A percentile compares a stretch with the other conserved stretches of the same genome.
These are phyloP conservation scores for Allobates femoralis DNA, from an alignment of 2,797 vertebrate species.

Conservation along the genomic window DNA sequence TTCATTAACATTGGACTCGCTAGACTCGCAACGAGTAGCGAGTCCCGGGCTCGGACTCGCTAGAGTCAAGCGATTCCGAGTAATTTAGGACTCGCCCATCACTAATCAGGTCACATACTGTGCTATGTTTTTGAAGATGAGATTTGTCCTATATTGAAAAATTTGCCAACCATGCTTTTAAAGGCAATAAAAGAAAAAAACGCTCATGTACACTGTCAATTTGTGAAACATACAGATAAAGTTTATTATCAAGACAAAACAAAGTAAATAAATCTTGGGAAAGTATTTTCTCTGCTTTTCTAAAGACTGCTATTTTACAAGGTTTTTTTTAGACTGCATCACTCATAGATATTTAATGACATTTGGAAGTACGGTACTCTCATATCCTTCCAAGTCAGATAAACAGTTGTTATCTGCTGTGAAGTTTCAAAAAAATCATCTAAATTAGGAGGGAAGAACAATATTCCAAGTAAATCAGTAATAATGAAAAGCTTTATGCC, in stretches of 20 bases:
- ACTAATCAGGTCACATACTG: too few relatives aligned
- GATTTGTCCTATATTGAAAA: too few relatives aligned
- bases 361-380: not conserved
- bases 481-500: not conserved
- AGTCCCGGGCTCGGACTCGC: too few relatives aligned
- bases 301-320: not conserved
- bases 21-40: too few relatives aligned
- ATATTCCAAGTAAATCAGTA: not conserved
- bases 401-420: not conserved
- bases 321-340: not conserved
- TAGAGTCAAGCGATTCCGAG: too few relatives aligned
- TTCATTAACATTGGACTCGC: too few relatives aligned
- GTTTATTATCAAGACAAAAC: not conserved
- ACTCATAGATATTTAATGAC: not conserved
- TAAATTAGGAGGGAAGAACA: not conserved
- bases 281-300: not conserved
- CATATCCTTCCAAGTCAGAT: not conserved
- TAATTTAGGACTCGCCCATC: too few relatives aligned
- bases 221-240: not conserved
- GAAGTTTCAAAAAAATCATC: slow-evolving; percentile 10
- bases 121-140: too few relatives aligned
- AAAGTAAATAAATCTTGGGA: not conserved
- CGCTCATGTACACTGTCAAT: too few relatives aligned
- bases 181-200: too few relatives aligned
- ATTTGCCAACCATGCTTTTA: too few relatives aligned